These are phyloP conservation scores for Ophion slaviceki DNA, from an alignment of 2,888 invertebrate genomes.

Conservation along the genomic window DNA sequence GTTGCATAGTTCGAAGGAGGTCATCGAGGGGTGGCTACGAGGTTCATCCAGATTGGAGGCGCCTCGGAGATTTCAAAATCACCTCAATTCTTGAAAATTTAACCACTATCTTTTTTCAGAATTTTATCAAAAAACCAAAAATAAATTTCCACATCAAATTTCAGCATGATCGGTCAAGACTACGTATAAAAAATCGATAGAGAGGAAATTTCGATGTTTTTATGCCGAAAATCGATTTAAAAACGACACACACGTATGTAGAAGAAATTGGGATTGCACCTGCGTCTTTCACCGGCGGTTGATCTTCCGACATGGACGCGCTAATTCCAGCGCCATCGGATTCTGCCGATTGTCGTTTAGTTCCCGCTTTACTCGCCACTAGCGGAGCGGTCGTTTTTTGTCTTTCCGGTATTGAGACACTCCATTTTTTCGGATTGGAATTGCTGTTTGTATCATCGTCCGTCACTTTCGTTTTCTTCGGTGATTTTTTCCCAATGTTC, in stretches of 20 bases:
- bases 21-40: too few species aligned
- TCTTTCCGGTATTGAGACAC: neutral
- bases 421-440: neutral
- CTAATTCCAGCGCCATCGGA: neutral
- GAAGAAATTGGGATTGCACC: neutral
- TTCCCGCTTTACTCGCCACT: neutral
- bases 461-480: neutral
- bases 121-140: too few species aligned
- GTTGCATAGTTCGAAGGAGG: too few species aligned
- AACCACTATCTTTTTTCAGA: too few species aligned
- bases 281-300: neutral
- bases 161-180: too few species aligned
- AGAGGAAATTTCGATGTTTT: too few species aligned
- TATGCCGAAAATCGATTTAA: too few species aligned
- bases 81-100: too few species aligned
- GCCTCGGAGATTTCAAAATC: too few species aligned
- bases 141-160: too few species aligned
- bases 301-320: neutral
- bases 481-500: neutral
- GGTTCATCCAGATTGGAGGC: too few species aligned
- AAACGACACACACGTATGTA: neutral
- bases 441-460: neutral
- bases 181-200: too few species aligned
- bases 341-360: neutral
- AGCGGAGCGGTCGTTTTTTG: neutral